These are phyloP conservation scores for Liasis olivaceus DNA, from an alignment of 2,797 vertebrate genomes.

Conservation along the genomic window DNA sequence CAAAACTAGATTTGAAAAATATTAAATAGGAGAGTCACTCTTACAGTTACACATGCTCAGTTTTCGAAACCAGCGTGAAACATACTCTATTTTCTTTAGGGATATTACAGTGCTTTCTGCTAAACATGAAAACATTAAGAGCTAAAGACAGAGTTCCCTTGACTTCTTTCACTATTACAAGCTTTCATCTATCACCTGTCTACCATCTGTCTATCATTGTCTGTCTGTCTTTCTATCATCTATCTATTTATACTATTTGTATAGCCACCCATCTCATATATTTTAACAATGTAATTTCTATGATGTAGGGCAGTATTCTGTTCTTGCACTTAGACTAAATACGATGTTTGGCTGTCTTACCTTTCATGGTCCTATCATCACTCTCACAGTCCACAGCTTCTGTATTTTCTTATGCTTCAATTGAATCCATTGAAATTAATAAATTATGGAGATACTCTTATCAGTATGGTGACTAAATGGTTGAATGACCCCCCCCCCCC, in stretches of 20 bases:
- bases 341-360: no score
- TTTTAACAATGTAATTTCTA: not conserved
- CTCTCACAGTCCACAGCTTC: no score
- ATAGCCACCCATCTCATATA: not conserved
- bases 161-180: no score
- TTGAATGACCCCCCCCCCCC: no score
- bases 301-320: not conserved
- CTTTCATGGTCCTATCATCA: no score
- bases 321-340: not conserved
- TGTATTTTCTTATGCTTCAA: no score
- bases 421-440: no score
- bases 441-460: no score
- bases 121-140: not conserved
- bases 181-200: no score
- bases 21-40: not conserved
- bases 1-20: not conserved
- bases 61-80: not conserved
- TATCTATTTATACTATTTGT: not conserved
- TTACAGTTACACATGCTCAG: not conserved
- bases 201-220: no score
- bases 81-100: not conserved
- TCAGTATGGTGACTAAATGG: no score
- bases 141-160: not conserved
- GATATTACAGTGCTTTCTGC: not conserved
- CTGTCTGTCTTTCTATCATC: no score